Base-by-base conservation (phyloP, 2,113 vertebrate species). In the Phalacrocorax pelagicus region DNA sequence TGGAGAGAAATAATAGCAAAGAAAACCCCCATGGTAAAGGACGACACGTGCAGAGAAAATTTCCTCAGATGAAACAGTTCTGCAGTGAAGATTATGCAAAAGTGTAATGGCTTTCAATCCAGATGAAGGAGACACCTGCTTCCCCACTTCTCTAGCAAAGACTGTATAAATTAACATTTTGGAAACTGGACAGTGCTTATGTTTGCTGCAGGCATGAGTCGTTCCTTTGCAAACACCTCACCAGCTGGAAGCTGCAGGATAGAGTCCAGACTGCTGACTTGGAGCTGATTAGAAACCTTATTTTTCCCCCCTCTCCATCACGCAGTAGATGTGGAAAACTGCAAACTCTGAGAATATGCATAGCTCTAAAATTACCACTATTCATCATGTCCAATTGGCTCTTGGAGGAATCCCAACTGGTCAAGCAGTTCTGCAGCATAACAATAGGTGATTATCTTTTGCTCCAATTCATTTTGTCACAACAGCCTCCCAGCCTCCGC, bases 371-470 rank as follows among this genome's bases (percentile, higher is more conserved):
- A 94, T 94, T 81, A 79, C 51, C 1, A 1, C 57, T 77, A 78
- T 95, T 77, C 80, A 91, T 89, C 89, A 92, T 40, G n/a, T 54
- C 55, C 85, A 92, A 47, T 36, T 74, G 62, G 38, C 67, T 95
- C 44, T 77, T 92, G 89, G 81, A 91, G n/a, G 54, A 59, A 84
- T 86, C 77, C 83, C 89, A 94, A 59, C 30, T 0, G 0, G 54
- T 65, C 75, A 84, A 96, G 73, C 61, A 72, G 52, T 82, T 95
- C 63, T 83, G 77, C 51, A 91, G 72, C 24, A 22, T 26, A 94
- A 93, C 74, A 94, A 86, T 54, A 63, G 52, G 40, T 32, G 62
- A 92, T 86, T 72, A 80, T 42, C 46, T 86, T 88, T 74, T 75
- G 27, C 46, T 91, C 86, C 46, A 66, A 65, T 49, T 70, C 38